These are phyloP conservation scores for Thymallus thymallus DNA, from an alignment of 2,113 vertebrate genomes.

Conservation along the genomic window DNA sequence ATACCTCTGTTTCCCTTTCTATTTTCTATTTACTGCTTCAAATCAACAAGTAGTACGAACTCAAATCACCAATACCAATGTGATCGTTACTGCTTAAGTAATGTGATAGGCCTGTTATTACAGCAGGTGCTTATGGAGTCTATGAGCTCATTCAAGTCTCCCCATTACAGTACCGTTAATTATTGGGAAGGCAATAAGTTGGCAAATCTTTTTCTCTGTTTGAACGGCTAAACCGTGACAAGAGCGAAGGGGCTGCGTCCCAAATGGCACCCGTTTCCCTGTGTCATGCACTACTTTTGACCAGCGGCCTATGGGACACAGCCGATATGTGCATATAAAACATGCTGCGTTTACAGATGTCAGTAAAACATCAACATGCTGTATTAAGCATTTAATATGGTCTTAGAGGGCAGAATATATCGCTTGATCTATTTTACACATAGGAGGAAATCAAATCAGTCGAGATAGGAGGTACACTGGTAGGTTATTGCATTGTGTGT, in stretches of 20 bases:
- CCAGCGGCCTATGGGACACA: too few relatives aligned
- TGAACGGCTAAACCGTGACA: slow-evolving; percentile 10
- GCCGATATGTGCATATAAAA: too few relatives aligned
- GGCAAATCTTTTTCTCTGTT: slow-evolving; percentile 44
- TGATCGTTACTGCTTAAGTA: too few relatives aligned
- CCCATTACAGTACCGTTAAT: slow-evolving; percentile 54
- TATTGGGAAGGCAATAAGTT: slow-evolving; percentile 21
- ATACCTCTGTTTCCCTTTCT: too few relatives aligned
- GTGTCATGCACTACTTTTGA: too few relatives aligned
- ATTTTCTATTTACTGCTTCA: too few relatives aligned
- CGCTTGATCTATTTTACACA: background rate
- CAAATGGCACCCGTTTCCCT: too few relatives aligned
- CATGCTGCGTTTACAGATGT: background rate
- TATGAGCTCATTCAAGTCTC: slow-evolving; percentile 67
- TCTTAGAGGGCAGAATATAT: background rate
- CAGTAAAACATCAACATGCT: background rate
- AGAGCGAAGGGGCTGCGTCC: too few relatives aligned
- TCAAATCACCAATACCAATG: too few relatives aligned
- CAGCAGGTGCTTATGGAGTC: slow-evolving; percentile 66
- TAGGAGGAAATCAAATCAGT: background rate
- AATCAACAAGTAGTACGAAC: too few relatives aligned
- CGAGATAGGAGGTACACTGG: background rate
- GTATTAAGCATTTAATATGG: background rate
- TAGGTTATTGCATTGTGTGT: background rate
- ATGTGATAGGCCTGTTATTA: slow-evolving; percentile 67